phyloP scores from a whole-genome alignment of 2,113 vertebrate genomes.

The Forbesichthys agassizii region DNA sequence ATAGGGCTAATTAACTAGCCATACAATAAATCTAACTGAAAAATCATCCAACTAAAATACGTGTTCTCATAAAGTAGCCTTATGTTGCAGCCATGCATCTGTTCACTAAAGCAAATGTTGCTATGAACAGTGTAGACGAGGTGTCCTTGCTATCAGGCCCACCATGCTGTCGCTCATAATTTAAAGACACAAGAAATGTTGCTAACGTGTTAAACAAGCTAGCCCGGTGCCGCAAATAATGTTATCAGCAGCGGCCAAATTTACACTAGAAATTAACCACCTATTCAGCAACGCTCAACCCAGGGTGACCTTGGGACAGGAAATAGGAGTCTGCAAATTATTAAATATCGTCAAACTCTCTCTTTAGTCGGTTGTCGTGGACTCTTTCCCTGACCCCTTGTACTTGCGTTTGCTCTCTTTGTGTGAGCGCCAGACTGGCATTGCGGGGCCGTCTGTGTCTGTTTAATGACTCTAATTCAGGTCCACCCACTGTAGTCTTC shows the following conservation, averaged over 20 bases:
- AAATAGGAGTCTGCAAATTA: slow-evolving; percentile 24
- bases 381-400: slow-evolving; percentile 5
- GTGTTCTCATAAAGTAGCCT: slow-evolving; percentile 12
- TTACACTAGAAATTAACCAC: slow-evolving; percentile 4
- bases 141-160: slow-evolving; percentile 38
- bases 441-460: slow-evolving; percentile 31
- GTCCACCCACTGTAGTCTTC: slow-evolving; percentile 41
- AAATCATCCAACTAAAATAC: neutral
- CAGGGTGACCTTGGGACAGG: slow-evolving; percentile 4
- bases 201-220: slow-evolving; percentile 27
- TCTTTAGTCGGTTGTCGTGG: too few relatives aligned
- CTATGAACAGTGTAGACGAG: slow-evolving; percentile 31
- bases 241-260: slow-evolving; percentile 41
- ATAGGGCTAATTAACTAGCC: neutral
- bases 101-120: slow-evolving; percentile 32
- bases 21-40: too few relatives aligned
- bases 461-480: slow-evolving; percentile 59
- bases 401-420: slow-evolving; percentile 1
- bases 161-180: slow-evolving; percentile 36
- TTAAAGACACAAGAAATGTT: slow-evolving; percentile 15
- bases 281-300: slow-evolving; percentile 18
- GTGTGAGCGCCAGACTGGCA: neutral
- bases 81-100: slow-evolving; percentile 30
- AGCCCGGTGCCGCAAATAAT: slow-evolving; percentile 5
- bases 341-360: slow-evolving; percentile 16